Base-by-base conservation (phyloP, 2,113 vertebrate genomes). In the Colaptes auratus region DNA sequence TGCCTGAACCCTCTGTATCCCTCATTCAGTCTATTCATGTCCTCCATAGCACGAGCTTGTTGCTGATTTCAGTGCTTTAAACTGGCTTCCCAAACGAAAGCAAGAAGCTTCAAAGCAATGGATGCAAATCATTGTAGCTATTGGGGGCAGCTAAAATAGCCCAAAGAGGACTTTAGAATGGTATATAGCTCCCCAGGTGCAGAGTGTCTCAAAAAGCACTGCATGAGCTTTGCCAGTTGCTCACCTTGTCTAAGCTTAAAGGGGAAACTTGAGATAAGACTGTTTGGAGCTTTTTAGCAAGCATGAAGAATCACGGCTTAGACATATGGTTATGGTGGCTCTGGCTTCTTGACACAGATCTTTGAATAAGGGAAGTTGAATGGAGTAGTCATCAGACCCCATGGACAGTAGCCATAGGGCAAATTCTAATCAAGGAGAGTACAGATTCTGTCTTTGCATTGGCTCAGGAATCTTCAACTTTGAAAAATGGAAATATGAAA, bases 401-500 rank as follows among this genome's bases (percentile, higher is more conserved):
- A 58, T 0, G 0, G 30, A 53, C 27, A 36, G 33, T 59, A 60
- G 19, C 82, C 55, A 2, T 0, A 2, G 48, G 64, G 64, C 16
- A 71, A 74, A 84, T 89, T 85, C 60, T 15, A 20, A 15, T 60
- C 7, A 31, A 61, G 39, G 3, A 44, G 25, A 52, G 8, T 25
- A 21, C 23, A 56, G 52, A 11, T 2, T 27, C 44, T 70, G 6
- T 53, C 66, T 76, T 85, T 80, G 36, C 39, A 23, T 21, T 89
- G 72, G 71, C 65, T 70, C 31, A 52, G 52, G 42, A 28, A 46
- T 73, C 67, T 77, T 91, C 81, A 87, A 7, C 85, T 94, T 92
- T 95, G 31, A 42, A 93, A 89, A 86, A 80, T 67, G 76, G 74
- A 93, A 93, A 76, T 80, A 82, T n/a, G 60, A 92, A 95, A 89